Conservation (phyloP, 2,797 vertebrate species). For the Yasuhikotakia modesta region DNA sequence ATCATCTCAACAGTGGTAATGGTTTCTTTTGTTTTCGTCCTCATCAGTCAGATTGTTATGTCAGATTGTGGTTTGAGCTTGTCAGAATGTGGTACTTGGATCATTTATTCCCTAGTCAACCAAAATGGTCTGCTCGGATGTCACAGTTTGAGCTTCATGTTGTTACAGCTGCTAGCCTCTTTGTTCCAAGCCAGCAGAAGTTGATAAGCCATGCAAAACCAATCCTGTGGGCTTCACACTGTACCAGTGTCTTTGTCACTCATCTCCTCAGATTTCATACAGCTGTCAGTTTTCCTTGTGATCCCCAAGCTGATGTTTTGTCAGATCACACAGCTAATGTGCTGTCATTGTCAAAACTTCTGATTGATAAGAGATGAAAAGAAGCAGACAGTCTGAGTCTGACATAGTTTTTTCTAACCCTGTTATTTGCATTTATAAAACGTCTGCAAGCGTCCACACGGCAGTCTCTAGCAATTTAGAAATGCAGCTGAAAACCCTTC, state of each 20-base stretch:
- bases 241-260: not conserved
- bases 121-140: not conserved
- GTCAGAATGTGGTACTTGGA: not conserved
- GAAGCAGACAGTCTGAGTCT: not conserved
- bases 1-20: not conserved
- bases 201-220: not conserved
- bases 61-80: not conserved
- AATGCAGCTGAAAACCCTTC: slow-evolving; percentile 24
- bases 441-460: slow-evolving; percentile 3
- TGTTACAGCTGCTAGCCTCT: slow-evolving; percentile 3
- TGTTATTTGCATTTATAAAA: not conserved
- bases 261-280: not conserved
- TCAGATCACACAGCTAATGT: not conserved
- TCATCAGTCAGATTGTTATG: not conserved
- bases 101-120: not conserved
- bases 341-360: not conserved
- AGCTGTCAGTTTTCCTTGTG: not conserved
- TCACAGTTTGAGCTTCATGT: not conserved
- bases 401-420: not conserved
- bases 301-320: not conserved
- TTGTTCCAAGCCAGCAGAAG: not conserved
- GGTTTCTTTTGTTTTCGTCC: not conserved
- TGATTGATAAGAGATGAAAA: not conserved
- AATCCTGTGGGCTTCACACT: not conserved
- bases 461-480: not conserved